phyloP scores from a whole-genome alignment of 2,113 vertebrate genomes.

The Hystrix cristata region DNA sequence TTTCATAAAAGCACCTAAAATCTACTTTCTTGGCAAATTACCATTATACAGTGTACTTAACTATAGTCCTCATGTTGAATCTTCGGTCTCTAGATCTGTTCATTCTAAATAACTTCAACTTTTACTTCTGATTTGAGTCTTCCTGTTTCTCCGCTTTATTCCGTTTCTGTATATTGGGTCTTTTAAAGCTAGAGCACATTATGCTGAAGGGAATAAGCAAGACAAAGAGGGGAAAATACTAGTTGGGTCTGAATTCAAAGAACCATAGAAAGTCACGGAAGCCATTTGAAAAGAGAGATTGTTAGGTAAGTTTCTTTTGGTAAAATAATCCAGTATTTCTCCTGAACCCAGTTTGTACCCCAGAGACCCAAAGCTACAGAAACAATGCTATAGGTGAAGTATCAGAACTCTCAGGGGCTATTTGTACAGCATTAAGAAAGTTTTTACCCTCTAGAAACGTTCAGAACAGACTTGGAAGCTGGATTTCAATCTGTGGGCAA shows the following conservation, averaged over 20 bases:
- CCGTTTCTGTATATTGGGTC: background rate
- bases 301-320: conserved; percentile 28
- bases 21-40: background rate
- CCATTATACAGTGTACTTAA: background rate
- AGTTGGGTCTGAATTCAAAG: background rate
- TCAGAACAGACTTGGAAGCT: background rate
- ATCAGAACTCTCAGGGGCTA: background rate
- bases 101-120: background rate
- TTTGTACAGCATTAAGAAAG: background rate
- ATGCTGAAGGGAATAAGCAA: background rate
- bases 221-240: background rate
- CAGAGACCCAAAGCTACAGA: background rate
- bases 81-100: background rate
- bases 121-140: background rate
- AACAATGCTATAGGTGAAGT: background rate
- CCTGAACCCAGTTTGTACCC: background rate
- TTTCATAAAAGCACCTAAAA: background rate
- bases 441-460: background rate
- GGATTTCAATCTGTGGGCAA: background rate
- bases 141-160: background rate
- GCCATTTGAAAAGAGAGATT: background rate
- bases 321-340: background rate
- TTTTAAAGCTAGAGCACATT: background rate
- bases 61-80: background rate
- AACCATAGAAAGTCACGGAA: background rate